phyloP scores from a whole-genome alignment of 2,113 vertebrate genomes.

The Anolis carolinensis region DNA sequence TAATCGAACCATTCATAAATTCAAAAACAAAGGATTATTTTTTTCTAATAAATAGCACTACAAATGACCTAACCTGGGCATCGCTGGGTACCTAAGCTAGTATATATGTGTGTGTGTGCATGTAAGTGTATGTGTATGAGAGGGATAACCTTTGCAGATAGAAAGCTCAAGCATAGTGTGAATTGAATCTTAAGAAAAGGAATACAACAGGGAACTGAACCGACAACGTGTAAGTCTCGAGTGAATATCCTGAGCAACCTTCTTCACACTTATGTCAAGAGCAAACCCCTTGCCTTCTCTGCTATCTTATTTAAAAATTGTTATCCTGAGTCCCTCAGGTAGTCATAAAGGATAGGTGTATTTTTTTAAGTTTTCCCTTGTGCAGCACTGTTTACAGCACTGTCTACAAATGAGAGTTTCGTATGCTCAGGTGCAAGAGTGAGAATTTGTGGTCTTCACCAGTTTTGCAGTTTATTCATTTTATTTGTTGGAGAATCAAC shows the following conservation, averaged over 20 bases:
- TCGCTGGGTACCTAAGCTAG: too few relatives aligned
- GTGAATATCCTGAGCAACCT: constrained; percentile 5
- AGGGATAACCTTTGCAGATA: constrained; percentile 13
- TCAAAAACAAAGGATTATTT: too few relatives aligned
- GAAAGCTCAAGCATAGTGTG: constrained; percentile 25
- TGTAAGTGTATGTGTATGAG: not conserved
- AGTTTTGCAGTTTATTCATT: constrained; percentile 9
- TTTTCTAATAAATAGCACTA: too few relatives aligned
- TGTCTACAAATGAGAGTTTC: not conserved
- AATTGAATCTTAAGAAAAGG: constrained; percentile 27
- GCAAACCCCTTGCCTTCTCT: not conserved
- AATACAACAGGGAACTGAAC: constrained; percentile 18
- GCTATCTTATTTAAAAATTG: not conserved
- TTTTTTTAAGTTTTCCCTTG: not conserved
- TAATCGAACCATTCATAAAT: too few relatives aligned
- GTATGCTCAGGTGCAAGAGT: not conserved
- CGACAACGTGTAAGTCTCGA: not conserved
- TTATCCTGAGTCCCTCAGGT: not conserved
- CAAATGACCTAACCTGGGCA: too few relatives aligned
- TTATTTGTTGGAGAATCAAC: not conserved
- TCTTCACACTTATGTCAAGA: constrained; percentile 15
- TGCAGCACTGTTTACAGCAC: not conserved
- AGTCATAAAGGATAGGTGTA: not conserved
- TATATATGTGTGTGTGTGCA: too few relatives aligned
- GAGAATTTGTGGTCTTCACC: not conserved